Evolutionary conservation across 2,797 vertebrate species (phyloP).

Genomic region (Buphagus erythrorhynchus): DNA sequence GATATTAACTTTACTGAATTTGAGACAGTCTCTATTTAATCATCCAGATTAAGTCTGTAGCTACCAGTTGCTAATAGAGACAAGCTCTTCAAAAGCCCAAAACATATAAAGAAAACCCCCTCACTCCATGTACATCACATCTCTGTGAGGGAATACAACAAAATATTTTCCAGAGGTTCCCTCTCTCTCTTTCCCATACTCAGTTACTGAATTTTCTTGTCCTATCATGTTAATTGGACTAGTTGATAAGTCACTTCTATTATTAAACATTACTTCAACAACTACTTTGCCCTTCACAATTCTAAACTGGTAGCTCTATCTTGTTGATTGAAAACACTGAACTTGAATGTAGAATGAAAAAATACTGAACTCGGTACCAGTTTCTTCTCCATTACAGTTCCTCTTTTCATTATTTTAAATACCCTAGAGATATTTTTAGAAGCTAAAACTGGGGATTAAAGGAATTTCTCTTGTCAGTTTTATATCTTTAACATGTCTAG

Average conservation of each 20-base stretch:
- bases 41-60: neutral
- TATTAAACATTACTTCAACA: neutral
- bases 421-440: neutral
- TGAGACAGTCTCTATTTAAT: neutral
- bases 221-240: neutral
- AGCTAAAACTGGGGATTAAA: conserved; percentile 11
- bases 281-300: neutral
- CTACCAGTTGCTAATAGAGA: neutral
- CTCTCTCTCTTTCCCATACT: neutral
- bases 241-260: neutral
- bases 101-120: neutral
- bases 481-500: neutral
- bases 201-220: neutral
- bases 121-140: neutral
- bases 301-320: neutral
- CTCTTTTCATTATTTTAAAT: neutral
- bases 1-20: neutral
- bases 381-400: neutral
- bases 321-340: neutral
- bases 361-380: neutral
- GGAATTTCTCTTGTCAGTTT: conserved; percentile 7
- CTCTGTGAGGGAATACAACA: neutral
- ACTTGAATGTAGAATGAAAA: neutral
- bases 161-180: neutral
- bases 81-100: neutral